These are phyloP conservation scores for Bombus consobrinus DNA, from an alignment of 1,140 invertebrate genomes.

Conservation along the genomic window DNA sequence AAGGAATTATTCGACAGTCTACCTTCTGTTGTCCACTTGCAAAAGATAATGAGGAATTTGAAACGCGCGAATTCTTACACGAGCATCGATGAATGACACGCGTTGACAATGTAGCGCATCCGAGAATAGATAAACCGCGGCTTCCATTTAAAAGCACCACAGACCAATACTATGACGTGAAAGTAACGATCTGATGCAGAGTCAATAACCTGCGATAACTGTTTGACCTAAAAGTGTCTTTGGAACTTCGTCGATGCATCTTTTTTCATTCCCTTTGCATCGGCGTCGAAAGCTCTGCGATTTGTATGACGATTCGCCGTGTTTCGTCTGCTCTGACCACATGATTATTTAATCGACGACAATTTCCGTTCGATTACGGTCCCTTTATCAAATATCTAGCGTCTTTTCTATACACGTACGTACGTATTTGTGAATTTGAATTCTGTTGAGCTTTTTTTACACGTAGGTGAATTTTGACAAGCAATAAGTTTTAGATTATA, in stretches of 20 bases:
- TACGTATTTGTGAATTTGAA: no score
- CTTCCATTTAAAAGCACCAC: constrained; percentile 56
- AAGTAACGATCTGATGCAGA: constrained; percentile 66
- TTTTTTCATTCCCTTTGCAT: constrained; percentile 14
- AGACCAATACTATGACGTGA: constrained; percentile 63
- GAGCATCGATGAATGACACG: constrained; percentile 57
- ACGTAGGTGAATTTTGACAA: background rate
- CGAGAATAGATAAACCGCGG: constrained; percentile 63
- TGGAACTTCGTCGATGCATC: constrained; percentile 40
- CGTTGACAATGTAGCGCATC: constrained; percentile 48
- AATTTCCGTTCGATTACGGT: background rate
- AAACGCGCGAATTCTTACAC: constrained; percentile 28
- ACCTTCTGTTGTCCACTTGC: background rate
- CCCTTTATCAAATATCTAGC: background rate
- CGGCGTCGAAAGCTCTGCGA: background rate
- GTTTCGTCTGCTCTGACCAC: no score
- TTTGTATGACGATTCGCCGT: background rate
- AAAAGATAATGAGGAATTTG: background rate
- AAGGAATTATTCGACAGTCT: background rate
- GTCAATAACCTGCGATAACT: constrained; percentile 68
- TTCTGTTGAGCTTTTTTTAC: no score
- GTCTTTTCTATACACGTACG: background rate
- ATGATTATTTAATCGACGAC: background rate
- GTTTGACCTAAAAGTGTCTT: constrained; percentile 66
- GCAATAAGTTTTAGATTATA: background rate